Evolutionary conservation across 2,888 invertebrate genomes (phyloP), one percentile per base, ranked within the genome.

Genomic region (Temnothorax unifasciatus): DNA sequence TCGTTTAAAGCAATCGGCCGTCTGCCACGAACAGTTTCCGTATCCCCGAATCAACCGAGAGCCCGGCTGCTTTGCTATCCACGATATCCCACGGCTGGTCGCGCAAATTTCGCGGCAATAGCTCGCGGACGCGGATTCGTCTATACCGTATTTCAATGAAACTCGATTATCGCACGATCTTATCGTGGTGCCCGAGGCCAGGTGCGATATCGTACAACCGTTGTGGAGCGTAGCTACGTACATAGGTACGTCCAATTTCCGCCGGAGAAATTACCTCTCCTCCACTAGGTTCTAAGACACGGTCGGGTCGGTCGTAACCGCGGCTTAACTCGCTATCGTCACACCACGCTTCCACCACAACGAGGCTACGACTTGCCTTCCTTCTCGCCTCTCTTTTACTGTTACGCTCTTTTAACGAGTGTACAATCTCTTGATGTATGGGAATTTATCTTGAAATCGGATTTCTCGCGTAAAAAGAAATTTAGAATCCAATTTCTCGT

Each of bases 241-340:
- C 75, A n/a, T 41, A 68, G 83, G 84, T 90, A 91, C 92, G 92
- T 93, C 92, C 93, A 93, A 93, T 93, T 93, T 93, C 93, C 93
- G 92, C 90, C 88, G 85, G 85, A 93, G 92, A 91, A 93, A 93
- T 93, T 92, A 92, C 92, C 92, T 91, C 89, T 86, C 86, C 76
- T 71, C 71, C 25, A 34, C 87, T 47, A 75, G 86, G 86, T 85
- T 86, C 89, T 86, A 88, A 92, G 91, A 90, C 89, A 91, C 83
- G 87, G 44, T 79, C 44, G 84, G 82, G 86, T 83, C 76, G 87
- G 87, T 91, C 90, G 90, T 91, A 92, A 93, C 91, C 90, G 90
- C 91, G 89, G 89, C 91, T 92, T 92, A 92, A 91, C 90, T 88
- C 87, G 50, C 84, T 85, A 82, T 76, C 82, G 73, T 79, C 61